phyloP scores from a whole-genome alignment of 2,113 vertebrate genomes.

The Picathartes gymnocephalus region DNA sequence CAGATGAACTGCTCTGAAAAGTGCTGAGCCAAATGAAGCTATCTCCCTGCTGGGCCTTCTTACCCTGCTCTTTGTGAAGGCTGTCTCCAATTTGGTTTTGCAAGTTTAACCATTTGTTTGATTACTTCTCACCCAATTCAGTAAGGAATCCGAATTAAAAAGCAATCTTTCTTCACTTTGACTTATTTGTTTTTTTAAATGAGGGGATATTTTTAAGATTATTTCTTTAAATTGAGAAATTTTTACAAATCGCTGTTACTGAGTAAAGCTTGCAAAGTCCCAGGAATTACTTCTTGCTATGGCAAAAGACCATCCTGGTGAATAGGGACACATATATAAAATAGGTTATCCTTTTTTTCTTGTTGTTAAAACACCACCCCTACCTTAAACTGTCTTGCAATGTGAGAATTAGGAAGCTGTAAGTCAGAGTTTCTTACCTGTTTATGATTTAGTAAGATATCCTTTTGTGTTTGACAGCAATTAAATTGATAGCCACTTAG shows the following conservation, averaged over 20 bases:
- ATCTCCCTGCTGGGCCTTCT: slow-evolving; percentile 39
- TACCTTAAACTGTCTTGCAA: not conserved
- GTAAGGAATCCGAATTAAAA: not conserved
- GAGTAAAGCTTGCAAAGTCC: not conserved
- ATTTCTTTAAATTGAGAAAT: not conserved
- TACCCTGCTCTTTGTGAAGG: not conserved
- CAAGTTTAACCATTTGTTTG: slow-evolving; percentile 39
- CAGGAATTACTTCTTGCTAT: not conserved
- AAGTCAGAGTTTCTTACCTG: not conserved
- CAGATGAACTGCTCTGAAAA: slow-evolving; percentile 41
- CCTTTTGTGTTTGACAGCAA: not conserved
- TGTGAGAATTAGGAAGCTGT: not conserved
- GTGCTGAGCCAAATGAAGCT: slow-evolving; percentile 43
- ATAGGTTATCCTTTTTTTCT: not conserved
- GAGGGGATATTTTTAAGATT: not conserved
- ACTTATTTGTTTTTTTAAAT: not conserved
- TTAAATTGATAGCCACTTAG: not conserved
- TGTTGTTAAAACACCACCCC: not conserved
- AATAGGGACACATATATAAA: not conserved
- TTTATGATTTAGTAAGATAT: slow-evolving; percentile 13
- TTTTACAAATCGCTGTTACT: not conserved
- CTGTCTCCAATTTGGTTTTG: not conserved
- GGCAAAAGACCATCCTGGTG: not conserved
- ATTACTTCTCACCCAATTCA: not conserved
- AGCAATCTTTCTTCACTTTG: not conserved